Evolutionary conservation across 2,888 invertebrate genomes (phyloP).

Genomic region (Acronicta psi): DNA sequence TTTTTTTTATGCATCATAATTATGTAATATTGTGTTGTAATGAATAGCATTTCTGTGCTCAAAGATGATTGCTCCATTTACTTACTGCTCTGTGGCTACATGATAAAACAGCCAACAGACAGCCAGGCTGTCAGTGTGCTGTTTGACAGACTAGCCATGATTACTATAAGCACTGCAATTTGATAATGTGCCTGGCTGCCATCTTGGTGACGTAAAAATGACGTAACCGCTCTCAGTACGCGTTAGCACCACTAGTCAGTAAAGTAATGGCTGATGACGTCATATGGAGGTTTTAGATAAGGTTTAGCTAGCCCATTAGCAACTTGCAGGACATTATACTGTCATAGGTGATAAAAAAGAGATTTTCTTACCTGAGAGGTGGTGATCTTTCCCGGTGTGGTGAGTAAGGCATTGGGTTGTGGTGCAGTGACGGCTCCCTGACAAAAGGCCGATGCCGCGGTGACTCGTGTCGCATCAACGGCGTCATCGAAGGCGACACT

Average conservation of each 20-base stretch:
- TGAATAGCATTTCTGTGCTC: no score
- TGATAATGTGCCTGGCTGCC: no score
- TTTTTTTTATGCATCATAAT: no score
- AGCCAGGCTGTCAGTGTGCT: not conserved
- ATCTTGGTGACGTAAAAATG: no score
- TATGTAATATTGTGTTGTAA: no score
- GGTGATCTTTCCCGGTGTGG: slow-evolving; percentile 82
- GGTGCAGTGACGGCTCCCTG: slow-evolving; percentile 72
- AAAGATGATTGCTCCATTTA: slow-evolving; percentile 8
- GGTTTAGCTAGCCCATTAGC: no score
- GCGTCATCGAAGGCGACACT: slow-evolving; percentile 89
- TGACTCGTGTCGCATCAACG: slow-evolving; percentile 70
- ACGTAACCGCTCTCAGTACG: no score
- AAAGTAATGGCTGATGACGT: no score
- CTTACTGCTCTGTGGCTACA: slow-evolving; percentile 19
- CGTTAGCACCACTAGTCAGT: no score
- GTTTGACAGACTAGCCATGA: not conserved
- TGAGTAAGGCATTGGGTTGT: slow-evolving; percentile 75
- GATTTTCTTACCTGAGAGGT: slow-evolving; percentile 70
- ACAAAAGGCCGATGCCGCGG: slow-evolving; percentile 69
- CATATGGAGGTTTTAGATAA: no score
- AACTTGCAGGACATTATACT: no score
- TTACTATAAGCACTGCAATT: no score
- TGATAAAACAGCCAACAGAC: not conserved
- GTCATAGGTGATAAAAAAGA: slow-evolving; percentile 3